These are phyloP conservation scores for Poecilia latipinna DNA, from an alignment of 2,113 vertebrate genomes.

Conservation along the genomic window DNA sequence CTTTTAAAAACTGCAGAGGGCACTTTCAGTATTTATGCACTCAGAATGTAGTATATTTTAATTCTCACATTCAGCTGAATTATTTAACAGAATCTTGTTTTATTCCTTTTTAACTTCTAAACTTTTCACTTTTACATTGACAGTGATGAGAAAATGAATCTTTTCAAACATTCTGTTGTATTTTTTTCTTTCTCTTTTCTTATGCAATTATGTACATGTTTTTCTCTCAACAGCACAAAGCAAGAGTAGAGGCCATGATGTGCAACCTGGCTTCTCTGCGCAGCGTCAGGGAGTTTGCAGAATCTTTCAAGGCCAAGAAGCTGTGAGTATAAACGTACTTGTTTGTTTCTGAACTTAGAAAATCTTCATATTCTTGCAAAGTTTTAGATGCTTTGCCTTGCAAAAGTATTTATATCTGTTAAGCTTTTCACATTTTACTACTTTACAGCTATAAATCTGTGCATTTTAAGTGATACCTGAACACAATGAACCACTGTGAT, in stretches of 20 bases:
- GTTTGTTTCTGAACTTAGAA: neutral
- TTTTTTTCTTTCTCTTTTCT: neutral
- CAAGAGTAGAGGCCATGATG: constrained; percentile 93
- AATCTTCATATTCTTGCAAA: neutral
- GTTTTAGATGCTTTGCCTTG: too few relatives aligned
- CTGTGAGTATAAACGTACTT: constrained; percentile 84
- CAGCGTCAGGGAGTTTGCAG: constrained; percentile 90
- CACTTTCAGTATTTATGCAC: neutral
- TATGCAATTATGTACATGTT: constrained; percentile 20
- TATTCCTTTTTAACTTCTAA: neutral
- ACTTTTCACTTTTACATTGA: neutral
- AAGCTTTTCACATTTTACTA: too few relatives aligned
- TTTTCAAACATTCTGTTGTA: neutral
- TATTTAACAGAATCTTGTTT: neutral
- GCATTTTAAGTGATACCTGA: too few relatives aligned
- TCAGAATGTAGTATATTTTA: neutral
- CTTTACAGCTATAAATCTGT: too few relatives aligned
- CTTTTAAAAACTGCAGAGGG: neutral
- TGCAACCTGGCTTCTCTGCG: constrained; percentile 90
- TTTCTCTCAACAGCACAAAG: constrained; percentile 87
- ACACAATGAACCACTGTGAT: too few relatives aligned
- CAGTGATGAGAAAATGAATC: neutral
- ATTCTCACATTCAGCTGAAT: neutral
- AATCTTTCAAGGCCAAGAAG: constrained; percentile 92
- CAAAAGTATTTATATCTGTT: too few relatives aligned